Base-by-base conservation (phyloP, 2,113 vertebrate genomes). In the Chelonoidis abingdonii region DNA sequence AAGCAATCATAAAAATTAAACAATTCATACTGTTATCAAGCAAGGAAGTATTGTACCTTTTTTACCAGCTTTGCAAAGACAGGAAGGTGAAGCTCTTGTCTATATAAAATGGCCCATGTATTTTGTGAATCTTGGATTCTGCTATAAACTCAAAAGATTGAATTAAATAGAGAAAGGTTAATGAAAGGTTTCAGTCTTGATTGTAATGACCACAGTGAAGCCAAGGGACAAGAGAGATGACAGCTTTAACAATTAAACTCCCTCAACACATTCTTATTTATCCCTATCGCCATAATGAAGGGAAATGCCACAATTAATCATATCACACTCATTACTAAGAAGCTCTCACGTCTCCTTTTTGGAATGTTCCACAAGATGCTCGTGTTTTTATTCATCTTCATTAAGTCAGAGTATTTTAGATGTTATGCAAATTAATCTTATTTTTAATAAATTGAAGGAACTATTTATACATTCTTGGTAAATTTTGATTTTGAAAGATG, bases 101-200 rank as follows among this genome's bases (percentile, higher is more conserved):
- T 50, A 24, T 86, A 93, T 94, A 85, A 97, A 97, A 97, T 44
- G 86, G 72, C 27, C 24, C 17, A 27, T 25, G 24, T 83, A 86
- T 91, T 94, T 96, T 97, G 92, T 93, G 91, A 81, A 81, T 95
- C 93, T 92, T 82, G 78, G 50, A 88, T 96, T 98, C 92, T 94
- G 94, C 92, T 94, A 86, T 97, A 97, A 97, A 96, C 96, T 96
- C 88, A 96, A 98, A 96, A 94, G 84, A 97, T 93, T 96, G 93
- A 97, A 97, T 97, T 97, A 98, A 97, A 98, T 92, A 97, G 95
- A 97, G 96, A 96, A 97, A 98, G 95, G 96, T 97, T 98, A 98
- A 98, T 98, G 96, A 98, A 98, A 98, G 95, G 95, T 97, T 98
- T 98, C 95, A 96, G 93, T 97, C 95, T 95, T 87, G 95, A 97